phyloP scores from a whole-genome alignment of 2,888 invertebrate species.

The Escarpia spicata region DNA sequence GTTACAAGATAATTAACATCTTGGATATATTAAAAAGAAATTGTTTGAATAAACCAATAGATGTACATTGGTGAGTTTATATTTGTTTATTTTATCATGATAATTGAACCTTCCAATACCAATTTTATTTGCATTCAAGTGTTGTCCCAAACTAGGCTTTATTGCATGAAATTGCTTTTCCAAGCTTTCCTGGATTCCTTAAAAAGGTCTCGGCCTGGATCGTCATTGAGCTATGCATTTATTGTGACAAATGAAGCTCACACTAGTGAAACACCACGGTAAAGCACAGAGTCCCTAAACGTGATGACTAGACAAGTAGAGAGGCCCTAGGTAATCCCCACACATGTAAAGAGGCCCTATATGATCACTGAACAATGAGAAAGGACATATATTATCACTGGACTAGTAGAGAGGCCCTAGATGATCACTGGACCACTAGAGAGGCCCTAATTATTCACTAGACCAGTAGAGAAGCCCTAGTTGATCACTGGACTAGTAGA shows the following conservation, averaged over 20 bases:
- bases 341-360: not conserved
- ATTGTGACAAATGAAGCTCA: not conserved
- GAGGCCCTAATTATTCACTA: not conserved
- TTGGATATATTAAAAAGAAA: too few species aligned
- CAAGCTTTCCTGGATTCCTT: not conserved
- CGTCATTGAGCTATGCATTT: not conserved
- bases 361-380: not conserved
- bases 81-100: not conserved
- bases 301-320: not conserved
- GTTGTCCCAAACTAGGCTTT: not conserved
- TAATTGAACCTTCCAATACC: not conserved
- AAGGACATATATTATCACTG: not conserved
- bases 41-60: not conserved
- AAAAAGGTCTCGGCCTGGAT: not conserved
- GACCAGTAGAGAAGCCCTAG: too few species aligned
- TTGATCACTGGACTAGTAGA: too few species aligned
- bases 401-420: not conserved
- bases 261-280: not conserved
- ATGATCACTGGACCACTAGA: not conserved
- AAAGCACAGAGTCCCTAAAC: not conserved
- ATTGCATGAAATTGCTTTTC: not conserved
- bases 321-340: not conserved
- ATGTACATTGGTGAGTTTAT: not conserved
- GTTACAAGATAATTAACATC: too few species aligned
- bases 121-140: not conserved